Evolutionary conservation across 2,797 vertebrate genomes (phyloP).

Genomic region (Neosilurus mollespiculum): DNA sequence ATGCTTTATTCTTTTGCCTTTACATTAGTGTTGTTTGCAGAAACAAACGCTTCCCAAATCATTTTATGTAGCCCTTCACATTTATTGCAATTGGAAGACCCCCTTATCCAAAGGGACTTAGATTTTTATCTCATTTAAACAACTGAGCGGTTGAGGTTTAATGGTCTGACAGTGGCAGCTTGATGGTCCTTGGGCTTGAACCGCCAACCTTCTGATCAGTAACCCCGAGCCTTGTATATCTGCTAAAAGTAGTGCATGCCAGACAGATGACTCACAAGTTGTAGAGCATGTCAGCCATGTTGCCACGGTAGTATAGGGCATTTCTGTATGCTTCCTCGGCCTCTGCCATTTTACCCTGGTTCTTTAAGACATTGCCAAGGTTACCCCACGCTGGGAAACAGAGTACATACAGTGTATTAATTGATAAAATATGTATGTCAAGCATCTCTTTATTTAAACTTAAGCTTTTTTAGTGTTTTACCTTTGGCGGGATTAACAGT

Average conservation of each 20-base stretch:
- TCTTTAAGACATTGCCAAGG: slow-evolving; percentile 99
- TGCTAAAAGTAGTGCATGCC: not conserved
- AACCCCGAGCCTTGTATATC: too few species aligned
- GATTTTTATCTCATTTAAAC: too few species aligned
- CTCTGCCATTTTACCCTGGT: slow-evolving; percentile 92
- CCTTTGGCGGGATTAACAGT: slow-evolving; percentile 99
- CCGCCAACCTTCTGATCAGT: too few species aligned
- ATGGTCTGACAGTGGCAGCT: too few species aligned
- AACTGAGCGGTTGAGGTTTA: too few species aligned
- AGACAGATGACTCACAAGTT: slow-evolving; percentile 87
- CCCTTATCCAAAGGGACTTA: too few species aligned
- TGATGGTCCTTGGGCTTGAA: too few species aligned
- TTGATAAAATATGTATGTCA: not conserved
- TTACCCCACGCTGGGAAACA: slow-evolving; percentile 92
- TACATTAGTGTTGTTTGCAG: too few species aligned
- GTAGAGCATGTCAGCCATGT: slow-evolving; percentile 99
- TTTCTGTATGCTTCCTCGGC: slow-evolving; percentile 96
- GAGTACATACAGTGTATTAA: not conserved
- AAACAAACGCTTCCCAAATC: not conserved
- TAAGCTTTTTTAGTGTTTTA: slow-evolving; percentile 58
- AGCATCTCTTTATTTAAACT: not conserved
- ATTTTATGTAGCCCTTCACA: not conserved
- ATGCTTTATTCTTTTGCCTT: too few species aligned
- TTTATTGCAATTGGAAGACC: too few species aligned
- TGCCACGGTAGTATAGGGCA: slow-evolving; percentile 95